phyloP scores from a whole-genome alignment of 2,797 vertebrate species.

The Chromis chromis region DNA sequence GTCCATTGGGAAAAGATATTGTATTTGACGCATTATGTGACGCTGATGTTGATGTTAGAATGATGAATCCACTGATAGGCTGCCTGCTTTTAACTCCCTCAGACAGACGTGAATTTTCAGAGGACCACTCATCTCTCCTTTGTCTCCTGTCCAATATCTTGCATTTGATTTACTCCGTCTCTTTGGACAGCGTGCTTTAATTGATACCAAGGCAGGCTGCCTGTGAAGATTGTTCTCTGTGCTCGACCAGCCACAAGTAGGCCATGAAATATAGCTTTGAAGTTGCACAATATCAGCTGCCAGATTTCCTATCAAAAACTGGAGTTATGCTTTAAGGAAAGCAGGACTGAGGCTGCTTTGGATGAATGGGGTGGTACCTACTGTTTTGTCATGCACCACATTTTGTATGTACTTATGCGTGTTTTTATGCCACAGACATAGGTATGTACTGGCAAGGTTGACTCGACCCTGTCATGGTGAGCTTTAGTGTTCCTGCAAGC shows the following conservation, averaged over 20 bases:
- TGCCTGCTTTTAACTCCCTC: slow-evolving; percentile 47
- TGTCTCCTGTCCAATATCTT: slow-evolving; percentile 47
- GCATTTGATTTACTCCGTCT: slow-evolving; percentile 59
- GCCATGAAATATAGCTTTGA: slow-evolving; percentile 53
- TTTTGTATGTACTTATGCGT: slow-evolving; percentile 1
- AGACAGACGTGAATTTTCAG: slow-evolving; percentile 33
- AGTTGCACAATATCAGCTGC: slow-evolving; percentile 32
- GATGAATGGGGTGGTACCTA: slow-evolving; percentile 50
- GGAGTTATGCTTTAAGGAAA: slow-evolving; percentile 26
- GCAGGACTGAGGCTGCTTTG: background rate
- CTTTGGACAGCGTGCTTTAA: slow-evolving; percentile 57
- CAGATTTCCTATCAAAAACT: slow-evolving; percentile 46
- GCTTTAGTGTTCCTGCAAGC: slow-evolving; percentile 81
- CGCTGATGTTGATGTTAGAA: slow-evolving; percentile 34
- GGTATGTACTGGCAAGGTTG: slow-evolving; percentile 56
- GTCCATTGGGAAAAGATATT: slow-evolving; percentile 49
- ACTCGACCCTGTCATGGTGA: slow-evolving; percentile 59
- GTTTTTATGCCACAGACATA: slow-evolving; percentile 47
- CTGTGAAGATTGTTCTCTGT: slow-evolving; percentile 34
- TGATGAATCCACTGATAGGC: slow-evolving; percentile 51
- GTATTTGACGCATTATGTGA: slow-evolving; percentile 60
- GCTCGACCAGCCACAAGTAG: slow-evolving; percentile 20
- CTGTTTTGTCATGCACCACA: slow-evolving; percentile 36
- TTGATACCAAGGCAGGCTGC: slow-evolving; percentile 40
- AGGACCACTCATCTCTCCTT: slow-evolving; percentile 37